phyloP scores from a whole-genome alignment of 2,797 vertebrate genomes.

The Dermochelys coriacea region DNA sequence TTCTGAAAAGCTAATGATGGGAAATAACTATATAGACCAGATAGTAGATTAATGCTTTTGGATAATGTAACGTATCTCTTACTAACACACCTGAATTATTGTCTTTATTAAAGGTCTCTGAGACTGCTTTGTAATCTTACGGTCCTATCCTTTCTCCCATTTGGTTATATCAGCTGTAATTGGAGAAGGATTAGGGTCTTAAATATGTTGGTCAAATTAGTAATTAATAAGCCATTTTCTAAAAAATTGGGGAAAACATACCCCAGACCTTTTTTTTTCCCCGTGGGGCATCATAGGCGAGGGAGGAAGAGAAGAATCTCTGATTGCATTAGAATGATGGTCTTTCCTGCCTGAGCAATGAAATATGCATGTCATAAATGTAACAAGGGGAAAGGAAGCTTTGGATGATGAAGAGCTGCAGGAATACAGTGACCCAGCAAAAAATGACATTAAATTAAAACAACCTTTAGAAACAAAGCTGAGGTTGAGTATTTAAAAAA shows the following conservation, averaged over 20 bases:
- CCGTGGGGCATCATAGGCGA: no score
- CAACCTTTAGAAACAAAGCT: conserved; percentile 20
- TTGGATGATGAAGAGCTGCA: not conserved
- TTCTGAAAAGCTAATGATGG: conserved; percentile 19
- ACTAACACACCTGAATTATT: not conserved
- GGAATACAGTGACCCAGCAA: not conserved
- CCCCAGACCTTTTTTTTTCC: no score
- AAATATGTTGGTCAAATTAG: not conserved
- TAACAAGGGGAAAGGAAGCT: not conserved
- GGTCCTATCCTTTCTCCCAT: not conserved
- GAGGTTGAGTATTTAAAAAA: not conserved
- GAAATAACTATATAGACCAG: conserved; percentile 27
- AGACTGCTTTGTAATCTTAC: not conserved
- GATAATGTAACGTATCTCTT: not conserved
- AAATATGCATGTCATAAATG: no score
- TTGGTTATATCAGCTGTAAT: not conserved
- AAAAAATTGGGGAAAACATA: not conserved
- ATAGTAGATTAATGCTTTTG: conserved; percentile 13
- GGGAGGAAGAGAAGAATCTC: no score
- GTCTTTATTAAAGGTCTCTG: not conserved
- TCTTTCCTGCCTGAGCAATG: no score
- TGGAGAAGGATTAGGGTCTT: not conserved
- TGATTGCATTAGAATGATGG: no score
- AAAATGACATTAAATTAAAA: not conserved
- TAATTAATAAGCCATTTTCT: not conserved